These are phyloP conservation scores for Gortyna flavago DNA, from an alignment of 2,888 invertebrate genomes.

Conservation along the genomic window DNA sequence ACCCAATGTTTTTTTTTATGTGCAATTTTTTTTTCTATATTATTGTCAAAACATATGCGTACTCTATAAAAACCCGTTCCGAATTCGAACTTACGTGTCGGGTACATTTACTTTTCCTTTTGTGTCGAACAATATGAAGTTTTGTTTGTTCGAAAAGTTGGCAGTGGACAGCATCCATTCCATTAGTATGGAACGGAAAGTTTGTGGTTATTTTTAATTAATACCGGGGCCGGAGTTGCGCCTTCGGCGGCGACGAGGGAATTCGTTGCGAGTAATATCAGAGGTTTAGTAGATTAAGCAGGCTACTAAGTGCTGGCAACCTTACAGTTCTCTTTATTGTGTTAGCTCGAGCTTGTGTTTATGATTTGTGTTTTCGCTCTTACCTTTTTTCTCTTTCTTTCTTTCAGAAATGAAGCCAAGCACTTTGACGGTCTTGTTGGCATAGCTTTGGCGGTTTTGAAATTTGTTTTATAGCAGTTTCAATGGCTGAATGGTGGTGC, in stretches of 20 bases:
- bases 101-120: slow-evolving; percentile 70
- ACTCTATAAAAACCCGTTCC: slow-evolving; percentile 28
- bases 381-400: slow-evolving; percentile 31
- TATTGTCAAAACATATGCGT: slow-evolving; percentile 29
- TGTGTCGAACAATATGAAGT: slow-evolving; percentile 68
- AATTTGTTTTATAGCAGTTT: slow-evolving; percentile 42
- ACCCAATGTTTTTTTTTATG: background rate
- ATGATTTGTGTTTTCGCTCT: slow-evolving; percentile 47
- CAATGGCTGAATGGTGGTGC: slow-evolving; percentile 38
- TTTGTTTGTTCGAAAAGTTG: slow-evolving; percentile 73
- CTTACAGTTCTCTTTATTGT: slow-evolving; percentile 55
- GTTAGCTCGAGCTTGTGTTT: slow-evolving; percentile 44
- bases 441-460: slow-evolving; percentile 41
- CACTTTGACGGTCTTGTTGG: slow-evolving; percentile 44
- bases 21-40: slow-evolving; percentile 10
- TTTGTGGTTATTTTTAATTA: slow-evolving; percentile 75
- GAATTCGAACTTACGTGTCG: slow-evolving; percentile 54
- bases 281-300: slow-evolving; percentile 61
- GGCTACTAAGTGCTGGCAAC: slow-evolving; percentile 63
- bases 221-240: slow-evolving; percentile 65
- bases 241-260: slow-evolving; percentile 59
- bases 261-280: slow-evolving; percentile 64
- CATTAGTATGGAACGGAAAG: slow-evolving; percentile 71
- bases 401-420: slow-evolving; percentile 36
- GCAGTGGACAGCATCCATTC: slow-evolving; percentile 72